phyloP scores from a whole-genome alignment of 2,888 invertebrate species.

The Neelides folsomi region DNA sequence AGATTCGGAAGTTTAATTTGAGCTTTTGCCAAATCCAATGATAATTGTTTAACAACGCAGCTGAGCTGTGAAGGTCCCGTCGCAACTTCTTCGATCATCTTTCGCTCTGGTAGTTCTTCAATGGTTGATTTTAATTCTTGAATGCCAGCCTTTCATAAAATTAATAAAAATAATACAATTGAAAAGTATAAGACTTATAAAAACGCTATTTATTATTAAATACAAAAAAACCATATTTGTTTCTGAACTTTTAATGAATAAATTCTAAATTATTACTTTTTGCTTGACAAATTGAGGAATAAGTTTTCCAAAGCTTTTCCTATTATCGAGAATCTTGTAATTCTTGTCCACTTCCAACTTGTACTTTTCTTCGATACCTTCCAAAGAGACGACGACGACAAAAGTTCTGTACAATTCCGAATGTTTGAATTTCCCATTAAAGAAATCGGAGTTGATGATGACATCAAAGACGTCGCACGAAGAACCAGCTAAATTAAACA shows the following conservation, averaged over 20 bases:
- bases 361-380: conserved; percentile 41
- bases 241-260: too few species aligned
- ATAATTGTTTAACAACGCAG: neutral
- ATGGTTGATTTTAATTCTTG: conserved; percentile 18
- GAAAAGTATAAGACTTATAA: too few species aligned
- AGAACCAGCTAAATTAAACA: conserved; percentile 36
- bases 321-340: conserved; percentile 20
- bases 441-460: conserved; percentile 39
- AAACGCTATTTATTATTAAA: too few species aligned
- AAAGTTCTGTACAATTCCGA: conserved; percentile 40
- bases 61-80: neutral
- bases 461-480: conserved; percentile 41
- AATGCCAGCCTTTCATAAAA: conserved; percentile 21
- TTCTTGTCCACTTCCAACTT: conserved; percentile 36
- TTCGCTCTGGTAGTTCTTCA: conserved; percentile 10
- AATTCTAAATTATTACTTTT: conserved; percentile 1
- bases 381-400: conserved; percentile 39
- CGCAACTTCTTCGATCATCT: neutral
- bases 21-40: conserved; percentile 18
- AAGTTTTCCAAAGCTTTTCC: conserved; percentile 27
- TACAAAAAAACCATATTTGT: too few species aligned
- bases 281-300: conserved; percentile 28
- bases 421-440: conserved; percentile 35
- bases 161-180: too few species aligned
- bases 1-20: conserved; percentile 26